Evolutionary conservation across 2,888 invertebrate genomes (phyloP).

Genomic region (Capitulum mitella): DNA sequence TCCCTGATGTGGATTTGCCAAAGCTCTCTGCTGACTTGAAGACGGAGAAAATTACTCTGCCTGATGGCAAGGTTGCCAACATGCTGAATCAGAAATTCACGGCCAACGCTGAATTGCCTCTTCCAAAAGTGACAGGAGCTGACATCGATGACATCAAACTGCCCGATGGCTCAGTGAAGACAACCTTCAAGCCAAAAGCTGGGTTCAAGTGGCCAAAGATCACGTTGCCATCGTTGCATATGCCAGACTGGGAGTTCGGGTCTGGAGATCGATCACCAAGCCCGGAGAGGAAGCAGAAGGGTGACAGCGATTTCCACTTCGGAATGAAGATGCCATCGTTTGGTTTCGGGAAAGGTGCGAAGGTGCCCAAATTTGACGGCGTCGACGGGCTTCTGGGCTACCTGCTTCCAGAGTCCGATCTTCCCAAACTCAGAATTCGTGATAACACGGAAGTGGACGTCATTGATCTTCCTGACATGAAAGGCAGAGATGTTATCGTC

Average conservation of each 20-base stretch:
- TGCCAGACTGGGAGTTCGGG: not conserved
- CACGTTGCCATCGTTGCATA: not conserved
- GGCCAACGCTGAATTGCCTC: not conserved
- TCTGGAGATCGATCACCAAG: not conserved
- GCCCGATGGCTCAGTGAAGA: not conserved
- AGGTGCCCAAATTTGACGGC: no score
- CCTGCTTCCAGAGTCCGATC: no score
- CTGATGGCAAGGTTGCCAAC: not conserved
- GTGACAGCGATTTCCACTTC: not conserved
- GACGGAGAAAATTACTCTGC: not conserved
- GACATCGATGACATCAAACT: not conserved
- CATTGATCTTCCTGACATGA: no score
- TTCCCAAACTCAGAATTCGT: no score
- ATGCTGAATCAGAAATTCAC: not conserved
- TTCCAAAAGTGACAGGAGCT: not conserved
- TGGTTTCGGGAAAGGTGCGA: no score
- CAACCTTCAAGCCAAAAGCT: not conserved
- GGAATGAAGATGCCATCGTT: not conserved
- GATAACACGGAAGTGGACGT: no score
- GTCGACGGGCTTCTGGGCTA: no score
- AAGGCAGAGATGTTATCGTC: no score
- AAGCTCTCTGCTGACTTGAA: not conserved
- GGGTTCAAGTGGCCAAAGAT: constrained; percentile 6
- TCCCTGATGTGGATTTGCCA: not conserved
- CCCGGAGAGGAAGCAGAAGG: not conserved